Conservation (phyloP, 2,888 invertebrate species). For the Punctoribates punctum region DNA sequence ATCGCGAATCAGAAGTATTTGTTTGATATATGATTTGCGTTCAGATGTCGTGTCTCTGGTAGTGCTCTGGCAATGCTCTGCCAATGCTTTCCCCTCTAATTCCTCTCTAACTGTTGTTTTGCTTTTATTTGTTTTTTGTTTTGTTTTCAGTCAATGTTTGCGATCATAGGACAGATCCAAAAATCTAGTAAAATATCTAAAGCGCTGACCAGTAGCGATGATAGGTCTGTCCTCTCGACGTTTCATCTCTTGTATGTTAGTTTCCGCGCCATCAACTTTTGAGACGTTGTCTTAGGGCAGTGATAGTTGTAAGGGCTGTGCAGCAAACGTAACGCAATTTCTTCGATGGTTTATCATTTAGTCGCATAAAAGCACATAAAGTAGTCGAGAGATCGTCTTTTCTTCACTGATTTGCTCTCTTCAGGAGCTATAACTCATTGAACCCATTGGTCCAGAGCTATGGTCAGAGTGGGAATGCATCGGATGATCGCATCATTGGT, state of each 20-base stretch:
- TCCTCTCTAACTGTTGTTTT: neutral
- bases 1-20: slow-evolving; percentile 35
- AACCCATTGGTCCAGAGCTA: neutral
- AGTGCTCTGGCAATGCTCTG: neutral
- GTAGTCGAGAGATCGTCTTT: slow-evolving; percentile 11
- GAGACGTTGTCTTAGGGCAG: neutral
- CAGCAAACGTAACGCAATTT: slow-evolving; percentile 25
- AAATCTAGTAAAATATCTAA: slow-evolving; percentile 3
- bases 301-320: neutral
- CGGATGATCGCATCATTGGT: slow-evolving; percentile 28
- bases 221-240: neutral
- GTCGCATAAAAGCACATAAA: slow-evolving; percentile 23
- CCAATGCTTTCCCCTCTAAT: neutral
- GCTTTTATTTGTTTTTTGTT: neutral
- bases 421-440: slow-evolving; percentile 13
- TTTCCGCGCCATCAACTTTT: slow-evolving; percentile 12
- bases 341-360: slow-evolving; percentile 34
- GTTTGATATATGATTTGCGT: slow-evolving; percentile 27
- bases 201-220: slow-evolving; percentile 3
- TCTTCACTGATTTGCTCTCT: slow-evolving; percentile 24
- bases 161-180: neutral
- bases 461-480: neutral
- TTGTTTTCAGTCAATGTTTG: neutral
- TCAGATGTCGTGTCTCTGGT: neutral
- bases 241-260: neutral